These are phyloP conservation scores for Lutraria rhynchaena DNA, from an alignment of 1,140 invertebrate genomes.

Conservation along the genomic window DNA sequence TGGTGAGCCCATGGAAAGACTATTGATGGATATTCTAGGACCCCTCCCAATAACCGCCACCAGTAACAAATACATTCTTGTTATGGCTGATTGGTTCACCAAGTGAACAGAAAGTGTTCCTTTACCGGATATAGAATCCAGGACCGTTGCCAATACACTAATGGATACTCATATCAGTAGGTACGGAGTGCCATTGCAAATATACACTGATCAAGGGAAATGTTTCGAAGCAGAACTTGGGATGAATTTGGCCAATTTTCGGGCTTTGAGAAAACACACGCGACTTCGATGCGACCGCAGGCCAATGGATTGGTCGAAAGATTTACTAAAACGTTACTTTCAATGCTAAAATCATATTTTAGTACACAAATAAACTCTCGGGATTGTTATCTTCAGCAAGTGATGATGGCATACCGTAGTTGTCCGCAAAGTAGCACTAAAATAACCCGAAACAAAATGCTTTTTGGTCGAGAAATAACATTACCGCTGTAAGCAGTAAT, in stretches of 20 bases:
- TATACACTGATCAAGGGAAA: neutral
- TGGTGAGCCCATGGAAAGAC: conserved; percentile 52
- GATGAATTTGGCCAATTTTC: conserved; percentile 8
- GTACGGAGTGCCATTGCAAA: conserved; percentile 12
- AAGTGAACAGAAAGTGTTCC: conserved; percentile 19
- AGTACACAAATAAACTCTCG: too few relatives aligned
- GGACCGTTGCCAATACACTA: conserved; percentile 9
- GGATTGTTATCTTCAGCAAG: too few relatives aligned
- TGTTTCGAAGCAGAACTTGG: conserved; percentile 6
- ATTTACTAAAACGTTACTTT: conserved; percentile 6
- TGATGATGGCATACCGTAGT: too few relatives aligned
- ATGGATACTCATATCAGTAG: neutral
- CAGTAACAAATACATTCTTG: conserved; percentile 28
- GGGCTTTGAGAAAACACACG: conserved; percentile 9
- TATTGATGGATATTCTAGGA: conserved; percentile 55
- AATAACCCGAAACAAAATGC: too few relatives aligned
- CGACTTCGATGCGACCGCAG: too few relatives aligned
- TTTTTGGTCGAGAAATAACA: too few relatives aligned
- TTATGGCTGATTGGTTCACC: conserved; percentile 43
- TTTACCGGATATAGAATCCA: neutral
- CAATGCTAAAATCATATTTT: conserved; percentile 14
- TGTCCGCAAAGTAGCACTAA: too few relatives aligned
- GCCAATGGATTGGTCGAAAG: conserved; percentile 34
- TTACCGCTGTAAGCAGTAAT: too few relatives aligned
- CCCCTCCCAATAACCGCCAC: neutral